Conservation (phyloP, 1,140 invertebrate species). For the Subanguina moxae region DNA sequence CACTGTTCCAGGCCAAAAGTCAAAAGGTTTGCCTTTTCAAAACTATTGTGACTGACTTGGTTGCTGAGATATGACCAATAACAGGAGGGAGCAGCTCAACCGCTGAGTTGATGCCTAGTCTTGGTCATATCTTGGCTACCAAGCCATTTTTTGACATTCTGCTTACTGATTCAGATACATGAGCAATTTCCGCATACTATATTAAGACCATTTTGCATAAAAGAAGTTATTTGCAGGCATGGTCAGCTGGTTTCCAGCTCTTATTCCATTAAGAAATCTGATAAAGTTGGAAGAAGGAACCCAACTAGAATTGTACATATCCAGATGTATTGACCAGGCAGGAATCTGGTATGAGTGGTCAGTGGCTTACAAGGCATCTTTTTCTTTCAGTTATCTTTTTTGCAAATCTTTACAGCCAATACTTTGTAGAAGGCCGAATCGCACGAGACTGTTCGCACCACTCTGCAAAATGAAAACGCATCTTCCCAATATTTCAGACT, state of each 20-base stretch:
- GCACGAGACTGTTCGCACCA: constrained; percentile 13
- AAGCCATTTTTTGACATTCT: too few relatives aligned
- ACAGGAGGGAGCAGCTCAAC: too few relatives aligned
- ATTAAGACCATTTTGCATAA: constrained; percentile 6
- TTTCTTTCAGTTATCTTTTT: background rate
- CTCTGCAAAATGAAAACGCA: constrained; percentile 46
- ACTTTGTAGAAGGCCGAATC: constrained; percentile 9
- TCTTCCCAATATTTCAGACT: constrained; percentile 46
- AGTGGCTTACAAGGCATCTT: constrained; percentile 26
- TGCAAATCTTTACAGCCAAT: too few relatives aligned
- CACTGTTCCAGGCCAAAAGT: constrained; percentile 34
- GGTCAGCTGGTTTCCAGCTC: constrained; percentile 54
- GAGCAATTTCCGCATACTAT: constrained; percentile 7
- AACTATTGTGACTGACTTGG: background rate
- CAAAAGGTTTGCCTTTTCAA: constrained; percentile 10
- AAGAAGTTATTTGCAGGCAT: constrained; percentile 9
- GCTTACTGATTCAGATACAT: background rate
- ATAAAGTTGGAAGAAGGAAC: constrained; percentile 34
- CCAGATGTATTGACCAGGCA: constrained; percentile 34
- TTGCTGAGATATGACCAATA: too few relatives aligned
- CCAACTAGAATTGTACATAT: constrained; percentile 38
- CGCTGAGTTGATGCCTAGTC: too few relatives aligned
- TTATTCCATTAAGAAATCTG: constrained; percentile 46
- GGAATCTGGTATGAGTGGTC: constrained; percentile 57
- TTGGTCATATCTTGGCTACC: too few relatives aligned